These are phyloP conservation scores for Drosophila albomicans DNA, from an alignment of 1,140 invertebrate genomes.

Conservation along the genomic window DNA sequence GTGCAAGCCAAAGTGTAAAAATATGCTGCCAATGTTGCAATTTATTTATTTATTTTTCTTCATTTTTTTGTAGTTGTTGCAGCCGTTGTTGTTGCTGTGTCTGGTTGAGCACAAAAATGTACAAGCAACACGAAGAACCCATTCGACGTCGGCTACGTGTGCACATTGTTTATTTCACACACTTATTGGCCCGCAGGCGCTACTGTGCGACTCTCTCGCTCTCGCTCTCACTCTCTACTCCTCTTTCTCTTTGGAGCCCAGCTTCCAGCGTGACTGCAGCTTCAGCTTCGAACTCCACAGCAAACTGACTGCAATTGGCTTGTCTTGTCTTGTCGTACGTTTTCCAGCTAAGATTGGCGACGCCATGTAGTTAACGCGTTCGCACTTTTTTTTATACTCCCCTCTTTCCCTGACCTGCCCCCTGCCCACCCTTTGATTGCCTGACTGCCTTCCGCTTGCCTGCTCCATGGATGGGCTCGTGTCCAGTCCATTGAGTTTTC, in stretches of 20 bases:
- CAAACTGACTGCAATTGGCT: slow-evolving; percentile 68
- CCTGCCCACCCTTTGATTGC: too few relatives aligned
- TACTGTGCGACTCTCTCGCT: slow-evolving; percentile 53
- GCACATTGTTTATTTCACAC: slow-evolving; percentile 83
- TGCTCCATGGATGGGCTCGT: slow-evolving; percentile 54
- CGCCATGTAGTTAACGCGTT: slow-evolving; percentile 82
- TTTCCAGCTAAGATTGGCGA: slow-evolving; percentile 81
- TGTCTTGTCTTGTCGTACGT: slow-evolving; percentile 82
- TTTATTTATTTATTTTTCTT: slow-evolving; percentile 82
- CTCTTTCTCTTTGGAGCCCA: slow-evolving; percentile 27
- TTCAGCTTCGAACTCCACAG: too few relatives aligned
- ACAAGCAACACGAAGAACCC: slow-evolving; percentile 60
- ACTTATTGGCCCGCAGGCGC: slow-evolving; percentile 80
- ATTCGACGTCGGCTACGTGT: slow-evolving; percentile 57
- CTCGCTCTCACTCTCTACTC: slow-evolving; percentile 26
- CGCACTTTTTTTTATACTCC: slow-evolving; percentile 66
- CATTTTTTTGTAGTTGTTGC: slow-evolving; percentile 53
- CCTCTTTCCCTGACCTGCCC: not conserved
- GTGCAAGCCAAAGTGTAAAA: slow-evolving; percentile 75
- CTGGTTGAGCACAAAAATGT: slow-evolving; percentile 76
- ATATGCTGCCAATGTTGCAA: slow-evolving; percentile 83
- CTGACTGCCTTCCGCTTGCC: not conserved
- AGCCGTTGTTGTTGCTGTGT: slow-evolving; percentile 48
- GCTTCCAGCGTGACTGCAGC: slow-evolving; percentile 13
- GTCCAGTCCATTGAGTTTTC: slow-evolving; percentile 81